Percentiles rank a stretch among this genome's conserved stretches.
phyloP scores from a whole-genome alignment of 2,888 invertebrate genomes.

The Nomada ruficornis region DNA sequence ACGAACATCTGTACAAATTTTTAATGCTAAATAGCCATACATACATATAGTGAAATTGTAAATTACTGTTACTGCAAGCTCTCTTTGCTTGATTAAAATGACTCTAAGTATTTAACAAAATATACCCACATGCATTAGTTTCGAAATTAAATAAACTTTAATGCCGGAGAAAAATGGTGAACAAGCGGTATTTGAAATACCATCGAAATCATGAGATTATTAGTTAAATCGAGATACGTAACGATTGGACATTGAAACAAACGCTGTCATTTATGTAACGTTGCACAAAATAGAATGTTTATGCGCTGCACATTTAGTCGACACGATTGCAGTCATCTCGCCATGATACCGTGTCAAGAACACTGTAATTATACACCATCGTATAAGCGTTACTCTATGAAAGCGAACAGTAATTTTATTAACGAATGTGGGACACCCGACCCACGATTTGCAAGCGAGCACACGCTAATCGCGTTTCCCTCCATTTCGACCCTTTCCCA shows the following conservation, averaged over 20 bases:
- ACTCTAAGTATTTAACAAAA: no score
- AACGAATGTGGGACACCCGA: slow-evolving; percentile 36
- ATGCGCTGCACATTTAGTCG: slow-evolving; percentile 8
- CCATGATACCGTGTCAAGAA: slow-evolving; percentile 48
- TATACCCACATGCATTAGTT: no score
- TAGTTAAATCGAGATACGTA: neutral
- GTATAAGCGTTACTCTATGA: slow-evolving; percentile 38
- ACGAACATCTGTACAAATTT: no score
- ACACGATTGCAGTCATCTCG: slow-evolving; percentile 19
- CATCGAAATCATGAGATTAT: neutral
- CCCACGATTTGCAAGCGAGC: slow-evolving; percentile 15
- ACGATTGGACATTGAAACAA: neutral
- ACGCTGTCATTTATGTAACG: neutral
- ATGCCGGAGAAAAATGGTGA: neutral
- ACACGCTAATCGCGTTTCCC: neutral
- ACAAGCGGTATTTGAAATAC: neutral
- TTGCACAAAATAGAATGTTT: slow-evolving; percentile 25
- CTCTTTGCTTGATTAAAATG: no score
- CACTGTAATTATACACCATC: slow-evolving; percentile 49
- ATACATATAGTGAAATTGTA: no score
- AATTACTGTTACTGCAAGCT: no score
- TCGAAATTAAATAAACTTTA: no score
- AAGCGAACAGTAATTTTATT: slow-evolving; percentile 48
- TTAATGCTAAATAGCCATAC: no score
- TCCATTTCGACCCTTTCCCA: neutral